Evolutionary conservation across 2,888 invertebrate genomes (phyloP).

Genomic region (Andrena marginata): DNA sequence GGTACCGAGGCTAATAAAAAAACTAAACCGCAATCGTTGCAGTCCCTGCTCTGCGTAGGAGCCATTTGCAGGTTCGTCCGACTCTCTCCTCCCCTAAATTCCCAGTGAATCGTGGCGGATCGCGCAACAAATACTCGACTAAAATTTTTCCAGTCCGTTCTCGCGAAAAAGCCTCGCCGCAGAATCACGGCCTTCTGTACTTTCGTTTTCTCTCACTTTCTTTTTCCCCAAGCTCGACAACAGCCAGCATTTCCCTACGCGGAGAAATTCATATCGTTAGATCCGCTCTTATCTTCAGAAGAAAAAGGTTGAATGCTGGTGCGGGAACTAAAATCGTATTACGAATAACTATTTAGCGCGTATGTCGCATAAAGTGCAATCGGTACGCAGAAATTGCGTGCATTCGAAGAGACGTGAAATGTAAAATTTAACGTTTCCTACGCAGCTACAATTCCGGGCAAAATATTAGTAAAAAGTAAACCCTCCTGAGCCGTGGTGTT

Average conservation of each 20-base stretch:
- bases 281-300: background rate
- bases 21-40: slow-evolving; percentile 65
- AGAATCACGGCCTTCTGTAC: slow-evolving; percentile 3
- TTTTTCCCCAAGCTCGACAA: background rate
- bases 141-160: slow-evolving; percentile 23
- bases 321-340: background rate
- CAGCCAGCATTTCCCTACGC: background rate
- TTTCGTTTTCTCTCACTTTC: slow-evolving; percentile 38
- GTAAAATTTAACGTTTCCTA: slow-evolving; percentile 1
- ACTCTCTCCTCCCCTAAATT: slow-evolving; percentile 37
- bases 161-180: slow-evolving; percentile 19
- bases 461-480: background rate
- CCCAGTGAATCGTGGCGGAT: slow-evolving; percentile 26
- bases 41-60: slow-evolving; percentile 56
- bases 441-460: slow-evolving; percentile 4
- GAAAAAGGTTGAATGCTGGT: background rate
- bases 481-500: slow-evolving; percentile 17
- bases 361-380: background rate
- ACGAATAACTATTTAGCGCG: background rate
- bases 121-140: background rate
- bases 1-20: slow-evolving; percentile 60
- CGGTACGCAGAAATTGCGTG: background rate
- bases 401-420: background rate
- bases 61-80: slow-evolving; percentile 34
- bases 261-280: slow-evolving; percentile 28